Conservation (phyloP, 2,888 invertebrate species). For the Podotricha telesiphe region DNA sequence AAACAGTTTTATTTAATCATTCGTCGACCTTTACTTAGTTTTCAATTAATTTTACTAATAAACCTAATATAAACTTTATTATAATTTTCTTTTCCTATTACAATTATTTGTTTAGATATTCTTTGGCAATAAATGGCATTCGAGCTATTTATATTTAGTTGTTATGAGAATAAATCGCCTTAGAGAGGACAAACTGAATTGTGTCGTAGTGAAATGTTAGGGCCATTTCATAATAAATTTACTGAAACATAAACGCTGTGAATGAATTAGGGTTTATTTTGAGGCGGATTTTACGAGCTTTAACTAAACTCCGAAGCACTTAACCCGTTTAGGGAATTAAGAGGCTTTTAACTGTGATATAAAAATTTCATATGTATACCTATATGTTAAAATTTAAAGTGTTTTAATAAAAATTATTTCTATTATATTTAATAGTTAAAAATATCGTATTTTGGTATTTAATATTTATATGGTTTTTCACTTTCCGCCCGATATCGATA, state of each 20-base stretch:
- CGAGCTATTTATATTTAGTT: conserved; percentile 55
- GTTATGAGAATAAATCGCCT: conserved; percentile 68
- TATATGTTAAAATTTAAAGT: too few species aligned
- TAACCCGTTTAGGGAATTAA: conserved; percentile 34
- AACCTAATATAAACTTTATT: too few species aligned
- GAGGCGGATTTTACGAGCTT: conserved; percentile 38
- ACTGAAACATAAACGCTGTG: conserved; percentile 40
- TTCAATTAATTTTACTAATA: too few species aligned
- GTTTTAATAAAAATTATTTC: too few species aligned
- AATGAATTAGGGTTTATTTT: conserved; percentile 41
- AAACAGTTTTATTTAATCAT: too few species aligned
- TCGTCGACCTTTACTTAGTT: too few species aligned
- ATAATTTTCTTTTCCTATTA: not conserved
- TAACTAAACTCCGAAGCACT: conserved; percentile 26
- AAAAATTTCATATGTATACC: not conserved
- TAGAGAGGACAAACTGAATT: conserved; percentile 58
- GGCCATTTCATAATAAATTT: conserved; percentile 43
- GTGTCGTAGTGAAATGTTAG: conserved; percentile 48
- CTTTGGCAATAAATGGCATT: conserved; percentile 43
- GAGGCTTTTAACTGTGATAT: conserved; percentile 25
- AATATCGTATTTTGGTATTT: too few species aligned
- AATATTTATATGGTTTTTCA: too few species aligned
- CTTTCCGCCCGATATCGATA: too few species aligned
- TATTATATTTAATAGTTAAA: too few species aligned
- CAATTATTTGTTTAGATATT: not conserved